Percentiles rank a stretch among this genome's conserved stretches.
phyloP scores from a whole-genome alignment of 2,113 vertebrate genomes.

The Globicephala melas region DNA sequence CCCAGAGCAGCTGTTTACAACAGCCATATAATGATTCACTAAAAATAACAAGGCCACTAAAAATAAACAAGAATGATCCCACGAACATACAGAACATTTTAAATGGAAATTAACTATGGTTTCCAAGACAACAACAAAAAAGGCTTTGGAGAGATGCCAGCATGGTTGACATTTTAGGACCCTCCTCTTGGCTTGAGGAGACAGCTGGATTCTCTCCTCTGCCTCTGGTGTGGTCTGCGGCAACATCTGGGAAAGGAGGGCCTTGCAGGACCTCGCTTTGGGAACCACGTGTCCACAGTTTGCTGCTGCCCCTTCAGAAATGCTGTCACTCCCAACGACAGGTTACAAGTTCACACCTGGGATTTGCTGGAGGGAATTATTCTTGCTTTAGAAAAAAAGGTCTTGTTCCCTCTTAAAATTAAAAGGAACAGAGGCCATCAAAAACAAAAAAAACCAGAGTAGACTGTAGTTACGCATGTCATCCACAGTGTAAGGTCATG shows the following conservation, averaged over 20 bases:
- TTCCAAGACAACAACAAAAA: neutral
- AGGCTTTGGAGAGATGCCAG: neutral
- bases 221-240: no score
- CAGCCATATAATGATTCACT: neutral
- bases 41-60: neutral
- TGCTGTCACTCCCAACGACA: accelerated
- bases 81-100: no score
- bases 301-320: neutral
- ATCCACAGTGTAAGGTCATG: accelerated
- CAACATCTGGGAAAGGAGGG: neutral
- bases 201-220: accelerated
- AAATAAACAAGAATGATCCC: neutral
- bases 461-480: accelerated
- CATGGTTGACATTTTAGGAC: accelerated
- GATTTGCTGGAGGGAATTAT: no score
- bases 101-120: neutral
- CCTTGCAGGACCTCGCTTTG: no score
- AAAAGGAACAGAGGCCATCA: neutral
- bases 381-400: neutral
- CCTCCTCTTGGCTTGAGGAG: neutral
- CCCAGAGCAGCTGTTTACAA: accelerated
- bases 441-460: no score
- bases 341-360: accelerated
- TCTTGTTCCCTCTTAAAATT: neutral
- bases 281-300: accelerated